phyloP scores from a whole-genome alignment of 2,113 vertebrate genomes.

The Apaloderma vittatum region DNA sequence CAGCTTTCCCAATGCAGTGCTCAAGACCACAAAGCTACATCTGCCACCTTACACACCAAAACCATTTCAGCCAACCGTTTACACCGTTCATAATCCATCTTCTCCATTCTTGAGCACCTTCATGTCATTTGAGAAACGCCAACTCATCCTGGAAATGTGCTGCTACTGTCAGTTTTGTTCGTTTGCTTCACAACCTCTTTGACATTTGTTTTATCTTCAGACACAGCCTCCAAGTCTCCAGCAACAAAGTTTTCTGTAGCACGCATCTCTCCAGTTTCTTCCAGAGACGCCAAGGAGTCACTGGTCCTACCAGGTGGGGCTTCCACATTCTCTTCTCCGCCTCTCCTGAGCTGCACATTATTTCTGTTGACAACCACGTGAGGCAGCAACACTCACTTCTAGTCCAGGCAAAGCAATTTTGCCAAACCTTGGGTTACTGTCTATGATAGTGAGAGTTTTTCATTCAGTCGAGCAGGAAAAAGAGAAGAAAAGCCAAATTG shows the following conservation, averaged over 20 bases:
- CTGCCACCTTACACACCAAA: not conserved
- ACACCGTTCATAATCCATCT: not conserved
- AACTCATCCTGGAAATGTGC: not conserved
- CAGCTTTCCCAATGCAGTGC: not conserved
- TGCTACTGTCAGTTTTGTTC: rapidly evolving
- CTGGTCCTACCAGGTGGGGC: not conserved
- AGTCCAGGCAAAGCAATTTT: not conserved
- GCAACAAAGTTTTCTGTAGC: not conserved
- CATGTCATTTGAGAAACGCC: rapidly evolving
- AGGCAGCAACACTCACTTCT: not conserved
- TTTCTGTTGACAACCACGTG: rapidly evolving
- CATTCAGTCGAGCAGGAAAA: not conserved
- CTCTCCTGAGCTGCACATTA: not conserved
- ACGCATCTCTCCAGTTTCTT: not conserved
- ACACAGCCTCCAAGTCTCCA: not conserved
- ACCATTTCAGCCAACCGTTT: not conserved
- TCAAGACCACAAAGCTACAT: not conserved
- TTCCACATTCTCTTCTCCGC: not conserved
- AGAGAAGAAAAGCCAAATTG: not conserved
- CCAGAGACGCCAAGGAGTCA: not conserved
- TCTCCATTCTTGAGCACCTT: not conserved
- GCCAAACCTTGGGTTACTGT: not conserved
- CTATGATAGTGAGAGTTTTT: not conserved
- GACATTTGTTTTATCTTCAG: not conserved
- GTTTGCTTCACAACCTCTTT: not conserved